Conservation (phyloP, 1,140 invertebrate genomes). For the Scaptomyza graminum region DNA sequence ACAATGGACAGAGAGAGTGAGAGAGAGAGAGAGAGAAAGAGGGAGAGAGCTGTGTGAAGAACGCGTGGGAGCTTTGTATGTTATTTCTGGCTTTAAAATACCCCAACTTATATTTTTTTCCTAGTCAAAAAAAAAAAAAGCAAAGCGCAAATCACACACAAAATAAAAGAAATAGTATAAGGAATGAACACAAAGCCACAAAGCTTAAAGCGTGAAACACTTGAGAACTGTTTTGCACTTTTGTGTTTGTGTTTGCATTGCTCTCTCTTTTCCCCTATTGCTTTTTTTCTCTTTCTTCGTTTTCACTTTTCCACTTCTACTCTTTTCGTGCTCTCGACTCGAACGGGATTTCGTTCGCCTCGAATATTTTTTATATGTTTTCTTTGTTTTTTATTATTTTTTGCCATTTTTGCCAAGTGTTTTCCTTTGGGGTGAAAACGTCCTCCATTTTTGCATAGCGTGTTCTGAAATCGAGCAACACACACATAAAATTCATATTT, state of each 20-base stretch:
- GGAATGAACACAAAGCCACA: conserved; percentile 54
- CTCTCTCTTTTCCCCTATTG: not conserved
- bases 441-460: conserved; percentile 38
- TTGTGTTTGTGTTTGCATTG: conserved; percentile 51
- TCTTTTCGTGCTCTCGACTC: conserved; percentile 47
- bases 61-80: conserved; percentile 60
- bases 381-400: conserved; percentile 11
- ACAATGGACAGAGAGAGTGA: conserved; percentile 47
- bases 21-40: too few species aligned
- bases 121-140: too few species aligned
- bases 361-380: conserved; percentile 13
- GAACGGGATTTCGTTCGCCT: conserved; percentile 40
- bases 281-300: conserved; percentile 15
- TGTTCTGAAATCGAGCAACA: conserved; percentile 68
- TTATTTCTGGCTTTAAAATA: conserved; percentile 1
- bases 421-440: conserved; percentile 27
- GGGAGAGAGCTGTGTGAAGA: not conserved
- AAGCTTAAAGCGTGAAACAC: conserved; percentile 76
- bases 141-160: conserved; percentile 38
- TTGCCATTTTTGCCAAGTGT: conserved; percentile 10
- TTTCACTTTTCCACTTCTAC: conserved; percentile 7
- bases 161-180: conserved; percentile 11
- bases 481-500: conserved; percentile 63
- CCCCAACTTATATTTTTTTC: not conserved
- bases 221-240: conserved; percentile 79